Base-by-base conservation (phyloP, 2,888 invertebrate species). In the Zygogramma bicolorata region DNA sequence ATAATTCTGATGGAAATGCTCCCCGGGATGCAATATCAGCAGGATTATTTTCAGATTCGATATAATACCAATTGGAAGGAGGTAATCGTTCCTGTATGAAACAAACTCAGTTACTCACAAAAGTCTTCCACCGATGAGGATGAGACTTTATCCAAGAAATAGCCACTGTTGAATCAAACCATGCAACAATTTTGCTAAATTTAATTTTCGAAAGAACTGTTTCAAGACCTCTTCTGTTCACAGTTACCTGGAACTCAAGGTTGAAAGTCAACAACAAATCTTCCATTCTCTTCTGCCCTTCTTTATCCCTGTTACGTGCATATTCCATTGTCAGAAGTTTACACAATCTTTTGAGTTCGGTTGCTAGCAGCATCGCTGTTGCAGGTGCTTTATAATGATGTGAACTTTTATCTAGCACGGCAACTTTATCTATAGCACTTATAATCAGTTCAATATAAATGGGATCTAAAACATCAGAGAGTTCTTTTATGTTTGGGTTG, bases 271-370 rank as follows among this genome's bases (percentile, higher is more conserved):
- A 59, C 29, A 31, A 31, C 13, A 61, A 49, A 29, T 68, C 68
- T 22, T 68, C 62, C 68, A 69, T 63, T 63, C n/a, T 29, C 15
- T 58, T 57, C 29, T 63, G 22, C 2, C 58, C 58, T 18, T 58
- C 13, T 18, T 40, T 10, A 63, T 69, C 42, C n/a, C 25, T n/a
- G 10, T 57, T 40, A 57, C 25, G 38, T n/a, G 42, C 31, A 29
- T 25, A 67, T 46, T 61, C 70, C 42, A 62, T 70, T 42, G 53
- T 40, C 22, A 66, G 8, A 5, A 65, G 34, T 38, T 66, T 70
- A 27, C 61, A 61, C 1, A 66, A 8, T 66, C 38, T 65, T 25
- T 70, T 70, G n/a, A 70, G n/a, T 27, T 70, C 70, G 38, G 70
- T 61, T 13, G 61, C 27, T 18, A 70, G 46, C 29, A 66, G 15